Conservation (phyloP, 1,140 invertebrate genomes). For the Aphelinus certus region DNA sequence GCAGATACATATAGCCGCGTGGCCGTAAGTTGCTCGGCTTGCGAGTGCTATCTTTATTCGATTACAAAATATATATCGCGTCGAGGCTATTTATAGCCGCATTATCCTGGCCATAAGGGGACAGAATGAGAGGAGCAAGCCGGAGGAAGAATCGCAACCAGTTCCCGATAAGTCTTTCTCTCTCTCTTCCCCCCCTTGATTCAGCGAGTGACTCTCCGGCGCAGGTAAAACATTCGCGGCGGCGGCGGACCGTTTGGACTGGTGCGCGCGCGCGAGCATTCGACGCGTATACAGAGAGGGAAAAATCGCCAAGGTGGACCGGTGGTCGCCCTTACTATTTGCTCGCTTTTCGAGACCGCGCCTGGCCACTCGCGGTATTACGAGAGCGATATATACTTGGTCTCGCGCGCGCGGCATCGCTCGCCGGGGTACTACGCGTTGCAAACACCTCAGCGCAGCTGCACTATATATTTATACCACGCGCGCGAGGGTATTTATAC, state of each 20-base stretch:
- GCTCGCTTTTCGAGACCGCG: conserved; percentile 24
- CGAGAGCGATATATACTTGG: conserved; percentile 3
- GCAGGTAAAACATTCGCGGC: background rate
- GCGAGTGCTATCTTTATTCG: background rate
- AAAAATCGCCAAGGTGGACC: conserved; percentile 37
- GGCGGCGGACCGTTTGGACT: conserved; percentile 1
- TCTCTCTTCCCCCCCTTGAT: too few species aligned
- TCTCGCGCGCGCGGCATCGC: conserved; percentile 1
- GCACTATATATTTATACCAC: background rate
- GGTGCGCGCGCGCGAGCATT: conserved; percentile 3
- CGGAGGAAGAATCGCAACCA: background rate
- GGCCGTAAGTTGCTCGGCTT: too few species aligned
- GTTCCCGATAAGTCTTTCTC: too few species aligned
- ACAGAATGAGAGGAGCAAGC: conserved; percentile 13
- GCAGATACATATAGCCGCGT: too few species aligned
- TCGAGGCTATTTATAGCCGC: conserved; percentile 26
- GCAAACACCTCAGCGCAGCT: too few species aligned
- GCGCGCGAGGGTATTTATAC: conserved; percentile 7
- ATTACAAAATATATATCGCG: conserved; percentile 17
- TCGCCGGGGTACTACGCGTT: background rate
- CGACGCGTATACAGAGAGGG: too few species aligned
- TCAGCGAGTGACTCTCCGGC: background rate
- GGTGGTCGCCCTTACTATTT: conserved; percentile 22
- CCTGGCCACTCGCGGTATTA: conserved; percentile 11
- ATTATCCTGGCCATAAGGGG: conserved; percentile 19